These are phyloP conservation scores for Pluvianellus socialis DNA, from an alignment of 2,113 vertebrate genomes.

Conservation along the genomic window DNA sequence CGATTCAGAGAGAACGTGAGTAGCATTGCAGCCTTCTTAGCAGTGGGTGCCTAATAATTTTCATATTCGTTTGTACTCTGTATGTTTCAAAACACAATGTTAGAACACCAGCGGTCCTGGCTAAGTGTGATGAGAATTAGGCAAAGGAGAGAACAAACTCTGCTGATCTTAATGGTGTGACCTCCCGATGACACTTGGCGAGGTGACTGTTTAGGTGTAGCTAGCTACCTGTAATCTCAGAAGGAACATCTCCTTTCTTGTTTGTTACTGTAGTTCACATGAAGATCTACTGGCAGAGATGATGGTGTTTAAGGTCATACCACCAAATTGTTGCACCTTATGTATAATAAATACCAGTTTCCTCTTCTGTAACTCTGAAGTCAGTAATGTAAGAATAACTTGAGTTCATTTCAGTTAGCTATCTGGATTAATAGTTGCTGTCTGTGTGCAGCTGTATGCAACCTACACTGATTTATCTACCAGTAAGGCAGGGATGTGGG, in stretches of 20 bases:
- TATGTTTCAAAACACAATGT: not conserved
- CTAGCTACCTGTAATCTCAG: not conserved
- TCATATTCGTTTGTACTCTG: not conserved
- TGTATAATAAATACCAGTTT: not conserved
- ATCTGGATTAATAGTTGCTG: not conserved
- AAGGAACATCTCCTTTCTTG: not conserved
- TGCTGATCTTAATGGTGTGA: not conserved
- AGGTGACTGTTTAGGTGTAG: not conserved
- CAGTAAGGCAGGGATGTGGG: not conserved
- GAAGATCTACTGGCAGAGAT: not conserved
- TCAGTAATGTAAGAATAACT: not conserved
- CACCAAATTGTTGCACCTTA: not conserved
- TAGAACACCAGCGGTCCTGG: not conserved
- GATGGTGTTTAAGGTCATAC: not conserved
- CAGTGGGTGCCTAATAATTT: not conserved
- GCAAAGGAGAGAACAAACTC: not conserved
- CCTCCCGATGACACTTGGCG: fast-evolving
- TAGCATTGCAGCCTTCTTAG: not conserved
- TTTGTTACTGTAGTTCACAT: not conserved
- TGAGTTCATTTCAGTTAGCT: not conserved
- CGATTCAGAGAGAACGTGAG: not conserved
- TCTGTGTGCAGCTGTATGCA: not conserved
- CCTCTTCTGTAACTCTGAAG: not conserved
- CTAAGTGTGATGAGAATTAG: not conserved
- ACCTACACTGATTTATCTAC: not conserved